Evolutionary conservation across 2,888 invertebrate genomes (phyloP), one percentile per base, ranked within the genome.

Genomic region (Ctenicera cuprea): DNA sequence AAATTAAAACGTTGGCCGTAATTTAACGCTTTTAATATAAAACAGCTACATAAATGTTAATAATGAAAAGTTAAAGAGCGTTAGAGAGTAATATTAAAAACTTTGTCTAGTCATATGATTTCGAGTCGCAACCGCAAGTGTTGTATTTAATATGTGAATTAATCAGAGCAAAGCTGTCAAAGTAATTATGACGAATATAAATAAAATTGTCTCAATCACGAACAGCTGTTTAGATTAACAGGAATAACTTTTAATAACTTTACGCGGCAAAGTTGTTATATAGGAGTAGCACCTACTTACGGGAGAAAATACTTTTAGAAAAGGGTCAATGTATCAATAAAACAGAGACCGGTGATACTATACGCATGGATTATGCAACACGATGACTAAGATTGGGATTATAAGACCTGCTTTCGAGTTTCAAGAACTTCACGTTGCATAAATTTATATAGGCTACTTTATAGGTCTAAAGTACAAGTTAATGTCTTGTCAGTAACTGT

Each of bases 261-360:
- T 14, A 16, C 41, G 14, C 7, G 14, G 16, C 7, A 14, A 2
- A 38, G 9, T n/a, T 50, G 50, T 50, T 48, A 5, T 4, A 2
- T 16, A 14, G 3, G 11, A 50, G 4, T 11, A 22, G 5, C 20
- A 16, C 45, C 3, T 14, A 12, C 16, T 2, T 9, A 16, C 11
- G 11, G 3, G 26, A 26, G 26, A 52, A 26, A 26, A 12, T 11
- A 52, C 11, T 26, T 22, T 5, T 9, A 22, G n/a, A 16, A 33
- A 54, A 59, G 18, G 59, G 59, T 59, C 59, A 38, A 59, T 11
- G 59, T n/a, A 59, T 18, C 37, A 18, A 59, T 59, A 38, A 59
- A 59, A 37, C 14, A 9, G 12, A 41, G 37, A 7, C 59, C 18
- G 16, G 59, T 59, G 8, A 3, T 16, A 38, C 3, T 37, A 5